Evolutionary conservation across 2,113 vertebrate species (phyloP).

Genomic region (Chlamydotis undulata): DNA sequence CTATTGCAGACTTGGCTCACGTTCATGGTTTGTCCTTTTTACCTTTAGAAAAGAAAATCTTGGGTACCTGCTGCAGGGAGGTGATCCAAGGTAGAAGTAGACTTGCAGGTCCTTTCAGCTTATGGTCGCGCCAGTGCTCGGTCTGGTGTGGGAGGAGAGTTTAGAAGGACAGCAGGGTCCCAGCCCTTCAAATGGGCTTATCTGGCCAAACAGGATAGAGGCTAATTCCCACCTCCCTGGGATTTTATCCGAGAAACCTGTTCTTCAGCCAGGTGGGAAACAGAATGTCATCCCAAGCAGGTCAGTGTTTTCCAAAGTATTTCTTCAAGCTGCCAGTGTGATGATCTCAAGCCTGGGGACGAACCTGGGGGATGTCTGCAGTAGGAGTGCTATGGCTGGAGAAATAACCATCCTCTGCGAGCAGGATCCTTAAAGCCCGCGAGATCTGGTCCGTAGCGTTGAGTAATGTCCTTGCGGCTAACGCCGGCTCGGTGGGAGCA

Average conservation of each 20-base stretch:
- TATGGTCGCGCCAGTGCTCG: accelerated
- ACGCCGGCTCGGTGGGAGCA: neutral
- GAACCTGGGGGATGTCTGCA: neutral
- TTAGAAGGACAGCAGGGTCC: neutral
- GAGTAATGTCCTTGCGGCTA: neutral
- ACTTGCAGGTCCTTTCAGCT: neutral
- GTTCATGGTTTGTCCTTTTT: neutral
- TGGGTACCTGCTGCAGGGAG: too few species aligned
- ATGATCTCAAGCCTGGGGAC: neutral
- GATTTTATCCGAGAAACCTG: neutral
- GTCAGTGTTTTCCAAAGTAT: neutral
- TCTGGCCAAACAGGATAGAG: neutral
- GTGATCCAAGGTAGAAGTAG: neutral
- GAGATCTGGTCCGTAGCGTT: neutral
- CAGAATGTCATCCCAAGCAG: neutral
- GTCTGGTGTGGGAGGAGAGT: neutral
- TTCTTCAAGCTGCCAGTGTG: neutral
- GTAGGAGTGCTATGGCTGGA: neutral
- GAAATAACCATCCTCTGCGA: neutral
- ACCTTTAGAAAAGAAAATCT: neutral
- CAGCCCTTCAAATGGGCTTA: neutral
- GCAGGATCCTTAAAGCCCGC: neutral
- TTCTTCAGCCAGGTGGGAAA: neutral
- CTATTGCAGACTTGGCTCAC: accelerated
- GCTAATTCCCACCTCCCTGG: neutral